These are phyloP conservation scores for Argya squamiceps DNA, from an alignment of 2,797 vertebrate genomes.

Conservation along the genomic window DNA sequence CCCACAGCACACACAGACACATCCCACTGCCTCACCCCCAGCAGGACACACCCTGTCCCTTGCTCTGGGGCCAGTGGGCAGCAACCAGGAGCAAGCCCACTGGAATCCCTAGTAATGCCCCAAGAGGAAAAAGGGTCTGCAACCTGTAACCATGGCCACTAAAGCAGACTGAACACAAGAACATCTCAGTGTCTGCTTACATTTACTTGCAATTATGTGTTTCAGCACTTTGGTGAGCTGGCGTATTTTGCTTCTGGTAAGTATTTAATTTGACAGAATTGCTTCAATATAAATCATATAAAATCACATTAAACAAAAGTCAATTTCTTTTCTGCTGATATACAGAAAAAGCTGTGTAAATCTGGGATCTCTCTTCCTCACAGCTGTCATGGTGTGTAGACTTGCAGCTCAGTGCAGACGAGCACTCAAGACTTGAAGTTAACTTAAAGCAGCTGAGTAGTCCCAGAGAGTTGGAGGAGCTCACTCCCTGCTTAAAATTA, in stretches of 20 bases:
- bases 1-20: rapidly evolving
- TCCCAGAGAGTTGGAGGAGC: background rate
- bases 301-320: background rate
- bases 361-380: background rate
- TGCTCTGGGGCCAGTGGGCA: background rate
- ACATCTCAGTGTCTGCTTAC: background rate
- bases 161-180: background rate
- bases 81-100: rapidly evolving
- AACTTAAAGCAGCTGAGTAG: background rate
- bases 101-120: rapidly evolving
- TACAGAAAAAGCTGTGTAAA: background rate
- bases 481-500: background rate
- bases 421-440: background rate
- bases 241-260: background rate
- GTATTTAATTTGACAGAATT: background rate
- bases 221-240: background rate
- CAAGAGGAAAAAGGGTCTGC: background rate
- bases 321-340: background rate
- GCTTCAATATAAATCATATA: background rate
- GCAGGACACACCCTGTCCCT: background rate
- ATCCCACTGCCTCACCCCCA: rapidly evolving
- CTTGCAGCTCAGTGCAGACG: background rate
- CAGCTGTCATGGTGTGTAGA: background rate
- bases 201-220: background rate
- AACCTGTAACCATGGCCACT: rapidly evolving